Conservation (phyloP, 2,888 invertebrate genomes). For the Watsonalla binaria region DNA sequence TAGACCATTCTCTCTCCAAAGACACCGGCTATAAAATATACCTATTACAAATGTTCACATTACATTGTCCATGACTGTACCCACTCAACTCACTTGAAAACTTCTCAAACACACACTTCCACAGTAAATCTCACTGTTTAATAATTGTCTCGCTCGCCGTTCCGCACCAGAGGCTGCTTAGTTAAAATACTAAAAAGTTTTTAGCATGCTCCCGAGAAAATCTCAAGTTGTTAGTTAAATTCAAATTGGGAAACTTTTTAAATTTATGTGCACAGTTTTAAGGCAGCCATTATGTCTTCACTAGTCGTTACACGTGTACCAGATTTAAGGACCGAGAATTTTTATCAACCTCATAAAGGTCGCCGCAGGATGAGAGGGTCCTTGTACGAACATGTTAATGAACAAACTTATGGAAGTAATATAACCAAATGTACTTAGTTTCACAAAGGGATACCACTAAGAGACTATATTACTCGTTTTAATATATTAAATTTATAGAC, state of each 20-base stretch:
- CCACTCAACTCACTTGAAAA: neutral
- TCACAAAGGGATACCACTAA: no score
- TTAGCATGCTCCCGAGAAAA: constrained; percentile 59
- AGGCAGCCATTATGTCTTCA: constrained; percentile 60
- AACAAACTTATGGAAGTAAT: no score
- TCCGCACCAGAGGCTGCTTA: constrained; percentile 38
- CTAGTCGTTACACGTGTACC: constrained; percentile 43
- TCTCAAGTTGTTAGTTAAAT: constrained; percentile 71
- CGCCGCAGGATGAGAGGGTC: neutral
- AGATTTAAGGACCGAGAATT: constrained; percentile 9
- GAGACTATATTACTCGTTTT: no score
- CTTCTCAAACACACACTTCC: constrained; percentile 26
- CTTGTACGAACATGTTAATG: neutral
- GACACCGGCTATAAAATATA: neutral
- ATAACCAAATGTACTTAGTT: no score
- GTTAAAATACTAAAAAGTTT: constrained; percentile 59
- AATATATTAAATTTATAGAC: no score
- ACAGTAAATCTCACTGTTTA: constrained; percentile 38
- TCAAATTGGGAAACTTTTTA: constrained; percentile 72
- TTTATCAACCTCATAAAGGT: constrained; percentile 1
- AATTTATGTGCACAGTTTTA: constrained; percentile 70
- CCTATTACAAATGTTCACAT: neutral
- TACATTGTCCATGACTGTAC: neutral
- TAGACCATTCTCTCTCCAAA: no score
- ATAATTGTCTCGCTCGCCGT: constrained; percentile 41